Base-by-base conservation (phyloP, 2,113 vertebrate species). In the Casuarius casuarius region DNA sequence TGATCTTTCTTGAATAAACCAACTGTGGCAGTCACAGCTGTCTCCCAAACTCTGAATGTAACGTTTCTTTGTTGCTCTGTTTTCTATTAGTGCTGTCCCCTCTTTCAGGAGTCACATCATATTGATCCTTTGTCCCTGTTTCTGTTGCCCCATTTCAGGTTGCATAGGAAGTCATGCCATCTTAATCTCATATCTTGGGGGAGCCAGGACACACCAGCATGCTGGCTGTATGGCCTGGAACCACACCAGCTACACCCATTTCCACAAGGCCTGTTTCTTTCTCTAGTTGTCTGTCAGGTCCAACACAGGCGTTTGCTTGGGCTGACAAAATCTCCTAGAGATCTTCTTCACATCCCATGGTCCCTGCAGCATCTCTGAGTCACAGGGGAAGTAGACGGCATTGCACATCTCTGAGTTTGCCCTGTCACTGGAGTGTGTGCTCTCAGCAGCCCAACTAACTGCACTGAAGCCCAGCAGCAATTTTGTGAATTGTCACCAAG, bases 241-340 rank as follows among this genome's bases (percentile, higher is more conserved):
- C 26, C 61, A 18, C 7, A 61, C 73, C 15, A 76, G 25, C 20
- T 67, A 3, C 62, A n/a, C 46, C 40, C 33, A 9, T 87, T 86
- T 81, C 52, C 42, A 67, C 13, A 62, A 9, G 42, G 26, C 19
- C 46, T 68, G 29, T 42, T 4, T 35, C 31, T 51, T 85, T 49
- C 71, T 59, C 40, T 82, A 29, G n/a, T 35, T 65, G 40, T 35
- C 58, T 56, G 8, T 51, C 1, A 2, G 18, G n/a, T 84, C 35
- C 73, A 11, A 72, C 0, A 0, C 48, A 56, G 46, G 49, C 63
- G 26, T 8, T 7, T 29, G 5, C 23, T 19, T 12, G 31, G 33
- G 5, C 48, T 38, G 7, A 49, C 58, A 62, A 40, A 61, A 38
- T 86, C 42, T 84, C 44, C 21, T 35, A 48, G 19, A 9, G 51